Conservation (phyloP, 2,888 invertebrate genomes). For the Agrotis exclamationis region DNA sequence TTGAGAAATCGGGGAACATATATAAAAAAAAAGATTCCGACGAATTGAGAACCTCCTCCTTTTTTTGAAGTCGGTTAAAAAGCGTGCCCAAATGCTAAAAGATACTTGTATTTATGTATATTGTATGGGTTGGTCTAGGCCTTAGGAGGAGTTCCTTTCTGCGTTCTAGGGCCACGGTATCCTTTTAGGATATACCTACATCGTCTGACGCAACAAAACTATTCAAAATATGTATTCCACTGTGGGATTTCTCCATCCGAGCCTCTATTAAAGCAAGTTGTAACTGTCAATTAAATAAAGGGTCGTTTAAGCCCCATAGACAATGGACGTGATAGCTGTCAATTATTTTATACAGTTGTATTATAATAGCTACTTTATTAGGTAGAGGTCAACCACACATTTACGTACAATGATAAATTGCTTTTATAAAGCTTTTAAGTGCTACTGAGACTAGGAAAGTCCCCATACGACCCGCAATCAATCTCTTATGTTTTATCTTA, state of each 20-base stretch:
- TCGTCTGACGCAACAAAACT: not conserved
- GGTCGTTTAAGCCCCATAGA: constrained; percentile 16
- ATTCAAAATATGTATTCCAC: constrained; percentile 3
- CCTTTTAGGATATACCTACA: not conserved
- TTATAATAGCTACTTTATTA: constrained; percentile 10
- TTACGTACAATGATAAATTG: constrained; percentile 31
- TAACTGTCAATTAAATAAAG: constrained; percentile 47
- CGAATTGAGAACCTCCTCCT: no score
- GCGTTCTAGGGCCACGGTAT: no score
- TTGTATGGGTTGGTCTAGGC: no score
- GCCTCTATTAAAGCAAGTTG: constrained; percentile 4
- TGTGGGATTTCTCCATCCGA: constrained; percentile 16
- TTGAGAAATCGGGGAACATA: no score
- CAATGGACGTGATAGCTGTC: constrained; percentile 45
- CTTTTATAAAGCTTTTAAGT: constrained; percentile 26
- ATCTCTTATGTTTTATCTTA: constrained; percentile 7
- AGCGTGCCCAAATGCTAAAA: no score
- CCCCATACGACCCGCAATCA: not conserved
- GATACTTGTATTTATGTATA: no score
- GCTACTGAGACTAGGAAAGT: constrained; percentile 1
- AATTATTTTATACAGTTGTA: constrained; percentile 45
- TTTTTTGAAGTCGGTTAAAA: no score
- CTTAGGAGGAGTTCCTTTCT: no score
- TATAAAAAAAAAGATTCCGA: no score
- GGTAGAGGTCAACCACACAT: constrained; percentile 3